Conservation (phyloP, 2,797 vertebrate genomes). For the Eremophila alpestris region DNA sequence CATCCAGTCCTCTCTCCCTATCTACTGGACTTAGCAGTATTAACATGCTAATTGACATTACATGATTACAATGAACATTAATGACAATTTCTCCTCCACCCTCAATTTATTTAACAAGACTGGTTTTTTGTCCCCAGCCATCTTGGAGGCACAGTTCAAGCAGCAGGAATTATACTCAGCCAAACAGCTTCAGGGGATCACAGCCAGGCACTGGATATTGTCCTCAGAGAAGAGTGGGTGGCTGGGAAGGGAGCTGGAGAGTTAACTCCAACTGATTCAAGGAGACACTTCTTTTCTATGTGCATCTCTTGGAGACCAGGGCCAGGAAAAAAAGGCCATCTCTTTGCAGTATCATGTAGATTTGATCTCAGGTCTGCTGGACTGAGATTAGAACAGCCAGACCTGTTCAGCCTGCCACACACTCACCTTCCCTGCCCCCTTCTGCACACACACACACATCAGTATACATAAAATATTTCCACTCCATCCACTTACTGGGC, state of each 20-base stretch:
- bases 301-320: neutral
- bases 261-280: neutral
- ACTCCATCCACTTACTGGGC: slow-evolving; percentile 84
- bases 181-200: neutral
- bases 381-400: neutral
- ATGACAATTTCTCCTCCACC: neutral
- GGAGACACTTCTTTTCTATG: neutral
- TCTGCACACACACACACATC: neutral
- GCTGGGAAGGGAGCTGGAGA: neutral
- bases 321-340: neutral
- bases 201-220: neutral
- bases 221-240: neutral
- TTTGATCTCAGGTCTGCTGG: neutral
- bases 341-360: neutral
- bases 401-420: neutral
- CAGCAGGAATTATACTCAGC: neutral
- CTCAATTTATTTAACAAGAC: neutral
- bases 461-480: neutral
- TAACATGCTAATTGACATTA: neutral
- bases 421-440: neutral
- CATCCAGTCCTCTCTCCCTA: neutral
- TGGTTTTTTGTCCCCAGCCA: neutral
- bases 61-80: slow-evolving; percentile 8
- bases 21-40: neutral
- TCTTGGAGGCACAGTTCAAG: neutral